phyloP scores from a whole-genome alignment of 64 coral and sea anemone species.

The Cladopsammia gracilis region DNA sequence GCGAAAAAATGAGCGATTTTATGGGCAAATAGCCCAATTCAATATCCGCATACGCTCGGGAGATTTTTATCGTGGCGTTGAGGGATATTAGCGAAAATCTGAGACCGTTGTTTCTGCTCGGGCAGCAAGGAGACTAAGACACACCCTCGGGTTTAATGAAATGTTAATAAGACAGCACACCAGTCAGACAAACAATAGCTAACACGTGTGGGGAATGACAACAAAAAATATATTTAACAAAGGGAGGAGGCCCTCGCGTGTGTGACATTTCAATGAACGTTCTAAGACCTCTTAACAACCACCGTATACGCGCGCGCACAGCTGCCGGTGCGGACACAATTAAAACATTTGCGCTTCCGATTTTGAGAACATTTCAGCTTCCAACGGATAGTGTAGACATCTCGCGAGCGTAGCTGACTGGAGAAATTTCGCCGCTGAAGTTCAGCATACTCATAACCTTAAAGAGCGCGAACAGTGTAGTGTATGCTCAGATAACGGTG shows the following conservation, averaged over 20 bases:
- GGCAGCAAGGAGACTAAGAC: conserved; percentile 51
- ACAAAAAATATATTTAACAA: conserved; percentile 98
- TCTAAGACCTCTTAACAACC: conserved; percentile 98
- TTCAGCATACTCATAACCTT: background rate
- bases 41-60: conserved; percentile 8
- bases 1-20: conserved; percentile 53
- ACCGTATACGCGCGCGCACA: conserved; percentile 70
- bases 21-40: conserved; percentile 40
- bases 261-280: conserved; percentile 99
- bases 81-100: background rate
- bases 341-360: conserved; percentile 94
- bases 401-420: conserved; percentile 44
- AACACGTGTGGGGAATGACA: conserved; percentile 98
- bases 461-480: background rate
- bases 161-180: conserved; percentile 94
- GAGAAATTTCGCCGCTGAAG: conserved; percentile 47
- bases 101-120: conserved; percentile 36
- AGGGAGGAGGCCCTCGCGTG: conserved; percentile 80
- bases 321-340: conserved; percentile 89
- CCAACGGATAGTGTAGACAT: conserved; percentile 93
- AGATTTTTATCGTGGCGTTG: background rate
- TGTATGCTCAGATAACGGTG: conserved; percentile 58
- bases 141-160: conserved; percentile 93
- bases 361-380: conserved; percentile 90
- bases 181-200: conserved; percentile 83